These are phyloP conservation scores for Leptopilina clavipes DNA, from an alignment of 1,140 invertebrate genomes.

Conservation along the genomic window DNA sequence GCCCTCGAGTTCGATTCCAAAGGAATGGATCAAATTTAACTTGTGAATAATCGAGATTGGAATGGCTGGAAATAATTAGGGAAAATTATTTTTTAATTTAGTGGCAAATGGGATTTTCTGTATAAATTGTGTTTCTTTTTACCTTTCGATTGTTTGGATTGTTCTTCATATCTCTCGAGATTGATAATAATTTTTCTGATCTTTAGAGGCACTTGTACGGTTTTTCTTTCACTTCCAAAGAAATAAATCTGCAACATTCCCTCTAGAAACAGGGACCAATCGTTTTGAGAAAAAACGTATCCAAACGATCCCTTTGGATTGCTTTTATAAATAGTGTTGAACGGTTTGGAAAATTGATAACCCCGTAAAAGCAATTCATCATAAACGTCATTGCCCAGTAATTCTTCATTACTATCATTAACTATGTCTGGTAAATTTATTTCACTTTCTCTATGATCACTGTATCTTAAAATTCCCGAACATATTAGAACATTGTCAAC, in stretches of 20 bases:
- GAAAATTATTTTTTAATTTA: too few species aligned
- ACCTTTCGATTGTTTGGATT: too few species aligned
- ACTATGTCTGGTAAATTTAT: not conserved
- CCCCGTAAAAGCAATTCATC: constrained; percentile 91
- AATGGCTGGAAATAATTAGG: constrained; percentile 50
- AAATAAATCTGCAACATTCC: constrained; percentile 90
- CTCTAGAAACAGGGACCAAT: constrained; percentile 93
- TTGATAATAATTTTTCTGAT: too few species aligned
- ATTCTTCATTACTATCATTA: constrained; percentile 24
- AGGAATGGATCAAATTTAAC: constrained; percentile 74
- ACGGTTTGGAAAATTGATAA: constrained; percentile 89
- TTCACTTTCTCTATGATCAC: not conserved
- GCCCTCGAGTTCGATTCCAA: constrained; percentile 87
- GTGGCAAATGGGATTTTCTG: too few species aligned
- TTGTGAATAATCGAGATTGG: constrained; percentile 73
- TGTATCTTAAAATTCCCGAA: not conserved
- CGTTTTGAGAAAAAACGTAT: constrained; percentile 80
- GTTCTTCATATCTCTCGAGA: constrained; percentile 85
- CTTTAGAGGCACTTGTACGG: too few species aligned
- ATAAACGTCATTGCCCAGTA: constrained; percentile 87
- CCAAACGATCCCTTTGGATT: constrained; percentile 72
- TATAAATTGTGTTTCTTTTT: too few species aligned
- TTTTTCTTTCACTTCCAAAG: constrained; percentile 80
- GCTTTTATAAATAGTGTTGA: constrained; percentile 79
- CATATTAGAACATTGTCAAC: constrained; percentile 77